Conservation (phyloP, 2,888 invertebrate species). For the Dryobotodes eremita region DNA sequence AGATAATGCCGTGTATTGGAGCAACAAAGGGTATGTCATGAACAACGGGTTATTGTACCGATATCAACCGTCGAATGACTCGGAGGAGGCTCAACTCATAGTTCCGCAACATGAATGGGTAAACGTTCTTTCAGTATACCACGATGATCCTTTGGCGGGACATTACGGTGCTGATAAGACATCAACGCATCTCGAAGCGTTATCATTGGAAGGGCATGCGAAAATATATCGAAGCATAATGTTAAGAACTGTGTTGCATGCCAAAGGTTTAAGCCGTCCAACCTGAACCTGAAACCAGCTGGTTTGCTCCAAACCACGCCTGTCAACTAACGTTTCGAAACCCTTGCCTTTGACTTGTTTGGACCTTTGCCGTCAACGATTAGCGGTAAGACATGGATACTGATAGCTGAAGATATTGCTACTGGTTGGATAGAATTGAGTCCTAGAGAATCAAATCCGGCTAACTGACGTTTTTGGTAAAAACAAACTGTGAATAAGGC, state of each 20-base stretch:
- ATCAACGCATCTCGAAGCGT: conserved; percentile 11
- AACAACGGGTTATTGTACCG: conserved; percentile 7
- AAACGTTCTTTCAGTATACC: conserved; percentile 6
- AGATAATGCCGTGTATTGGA: conserved; percentile 5
- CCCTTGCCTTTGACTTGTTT: conserved; percentile 15
- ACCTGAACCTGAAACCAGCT: conserved; percentile 73
- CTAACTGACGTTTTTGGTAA: no score
- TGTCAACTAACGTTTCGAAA: conserved; percentile 14
- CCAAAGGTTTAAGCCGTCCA: conserved; percentile 71
- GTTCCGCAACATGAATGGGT: conserved; percentile 18
- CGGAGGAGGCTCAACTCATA: conserved; percentile 13
- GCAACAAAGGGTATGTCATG: conserved; percentile 7
- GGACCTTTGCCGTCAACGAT: conserved; percentile 9
- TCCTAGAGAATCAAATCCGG: no score
- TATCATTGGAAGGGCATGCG: conserved; percentile 56
- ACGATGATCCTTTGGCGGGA: no score
- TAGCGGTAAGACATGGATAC: conserved; percentile 54
- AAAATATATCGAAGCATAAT: conserved; percentile 35
- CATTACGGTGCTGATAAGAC: conserved; percentile 17
- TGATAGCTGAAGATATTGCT: conserved; percentile 64
- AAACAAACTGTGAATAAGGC: no score
- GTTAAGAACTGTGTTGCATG: conserved; percentile 55
- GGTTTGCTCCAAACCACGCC: conserved; percentile 71
- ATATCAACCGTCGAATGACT: not conserved
- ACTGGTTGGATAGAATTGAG: conserved; percentile 64